Conservation (phyloP, 2,888 invertebrate species). For the Conistra vaccinii region DNA sequence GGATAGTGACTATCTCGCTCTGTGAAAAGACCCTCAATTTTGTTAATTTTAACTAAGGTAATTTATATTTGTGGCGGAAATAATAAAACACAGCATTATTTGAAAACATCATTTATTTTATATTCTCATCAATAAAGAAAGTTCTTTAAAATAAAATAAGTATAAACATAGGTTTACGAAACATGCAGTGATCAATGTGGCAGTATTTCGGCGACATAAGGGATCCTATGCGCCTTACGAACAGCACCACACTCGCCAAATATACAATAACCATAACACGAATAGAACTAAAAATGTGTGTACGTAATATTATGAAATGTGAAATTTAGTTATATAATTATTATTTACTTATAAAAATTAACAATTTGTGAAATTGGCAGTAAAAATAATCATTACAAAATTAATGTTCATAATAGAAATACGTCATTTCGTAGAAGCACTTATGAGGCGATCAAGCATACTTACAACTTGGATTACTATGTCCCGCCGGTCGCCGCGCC, state of each 20-base stretch:
- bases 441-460: constrained; percentile 88
- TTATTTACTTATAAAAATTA: constrained; percentile 78
- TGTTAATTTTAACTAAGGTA: too few species aligned
- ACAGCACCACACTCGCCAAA: constrained; percentile 70
- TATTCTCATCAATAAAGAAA: constrained; percentile 89
- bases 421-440: constrained; percentile 86
- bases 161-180: constrained; percentile 86
- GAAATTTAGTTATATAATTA: constrained; percentile 77
- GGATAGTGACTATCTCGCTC: neutral
- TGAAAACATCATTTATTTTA: constrained; percentile 91
- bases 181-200: constrained; percentile 83
- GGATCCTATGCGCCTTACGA: constrained; percentile 8
- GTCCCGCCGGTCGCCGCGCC: constrained; percentile 72
- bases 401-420: constrained; percentile 80
- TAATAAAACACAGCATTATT: constrained; percentile 72
- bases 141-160: constrained; percentile 89
- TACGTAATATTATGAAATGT: constrained; percentile 83
- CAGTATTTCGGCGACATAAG: constrained; percentile 61
- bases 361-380: constrained; percentile 89
- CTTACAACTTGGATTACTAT: constrained; percentile 81
- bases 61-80: too few species aligned
- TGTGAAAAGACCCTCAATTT: neutral
- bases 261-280: constrained; percentile 82
- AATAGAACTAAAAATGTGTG: constrained; percentile 87
- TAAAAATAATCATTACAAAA: constrained; percentile 79